Percentiles rank a stretch among this genome's conserved stretches.
phyloP scores from a whole-genome alignment of 1,140 invertebrate genomes.

The Drosophila ohnishii region DNA sequence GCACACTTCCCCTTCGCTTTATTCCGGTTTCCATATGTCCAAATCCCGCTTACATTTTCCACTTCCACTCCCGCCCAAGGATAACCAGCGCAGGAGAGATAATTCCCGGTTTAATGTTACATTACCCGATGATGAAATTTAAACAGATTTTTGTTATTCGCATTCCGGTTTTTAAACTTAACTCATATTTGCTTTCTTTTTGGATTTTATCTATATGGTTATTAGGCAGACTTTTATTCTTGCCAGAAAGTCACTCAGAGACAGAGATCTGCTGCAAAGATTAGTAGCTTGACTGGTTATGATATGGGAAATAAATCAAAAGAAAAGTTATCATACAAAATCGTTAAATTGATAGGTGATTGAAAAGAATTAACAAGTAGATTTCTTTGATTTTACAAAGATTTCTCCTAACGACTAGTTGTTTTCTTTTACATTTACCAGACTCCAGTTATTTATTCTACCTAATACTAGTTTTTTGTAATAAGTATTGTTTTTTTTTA shows the following conservation, averaged over 20 bases:
- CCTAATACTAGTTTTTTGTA: no score
- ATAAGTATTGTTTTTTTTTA: background rate
- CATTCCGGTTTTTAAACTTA: background rate
- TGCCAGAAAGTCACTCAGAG: background rate
- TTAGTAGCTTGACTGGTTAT: background rate
- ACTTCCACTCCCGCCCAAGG: constrained; percentile 3
- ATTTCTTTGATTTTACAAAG: background rate
- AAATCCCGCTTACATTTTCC: background rate
- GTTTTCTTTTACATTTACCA: no score
- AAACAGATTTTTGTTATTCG: background rate
- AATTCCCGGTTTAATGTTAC: background rate
- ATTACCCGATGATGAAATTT: background rate
- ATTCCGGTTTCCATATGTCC: constrained; percentile 20
- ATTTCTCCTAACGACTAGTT: background rate
- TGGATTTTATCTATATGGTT: background rate
- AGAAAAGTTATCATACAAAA: background rate
- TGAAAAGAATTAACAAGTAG: no score
- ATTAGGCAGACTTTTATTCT: background rate
- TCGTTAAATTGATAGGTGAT: background rate
- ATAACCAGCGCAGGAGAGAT: constrained; percentile 1
- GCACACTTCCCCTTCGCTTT: constrained; percentile 16
- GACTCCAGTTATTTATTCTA: no score
- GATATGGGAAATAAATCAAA: background rate
- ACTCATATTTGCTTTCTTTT: background rate
- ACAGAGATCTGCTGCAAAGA: background rate